Conservation (phyloP, 2,113 vertebrate species). For the Dasyprocta punctata region DNA sequence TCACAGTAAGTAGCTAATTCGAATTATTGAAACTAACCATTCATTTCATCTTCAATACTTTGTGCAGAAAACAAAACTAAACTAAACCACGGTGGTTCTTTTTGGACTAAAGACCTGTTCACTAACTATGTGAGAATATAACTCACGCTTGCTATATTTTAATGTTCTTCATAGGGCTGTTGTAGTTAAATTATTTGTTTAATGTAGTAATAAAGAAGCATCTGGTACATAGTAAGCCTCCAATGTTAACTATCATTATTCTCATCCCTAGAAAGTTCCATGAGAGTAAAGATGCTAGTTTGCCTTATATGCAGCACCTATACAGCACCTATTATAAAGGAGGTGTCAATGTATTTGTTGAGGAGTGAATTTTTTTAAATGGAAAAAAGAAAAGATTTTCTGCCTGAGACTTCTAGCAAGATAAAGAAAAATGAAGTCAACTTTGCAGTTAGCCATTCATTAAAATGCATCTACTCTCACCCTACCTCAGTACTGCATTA, state of each 20-base stretch:
- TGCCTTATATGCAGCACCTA: not conserved
- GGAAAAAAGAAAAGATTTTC: not conserved
- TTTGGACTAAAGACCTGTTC: not conserved
- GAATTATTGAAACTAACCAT: conserved; percentile 27
- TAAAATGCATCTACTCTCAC: not conserved
- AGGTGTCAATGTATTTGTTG: not conserved
- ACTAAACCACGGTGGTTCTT: not conserved
- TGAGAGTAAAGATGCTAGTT: not conserved
- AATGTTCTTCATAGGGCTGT: not conserved
- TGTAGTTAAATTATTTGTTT: not conserved
- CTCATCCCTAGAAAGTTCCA: not conserved
- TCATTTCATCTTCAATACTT: not conserved
- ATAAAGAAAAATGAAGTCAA: conserved; percentile 18
- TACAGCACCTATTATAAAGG: not conserved
- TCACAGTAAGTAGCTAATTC: not conserved
- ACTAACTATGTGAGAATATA: not conserved
- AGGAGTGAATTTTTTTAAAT: not conserved
- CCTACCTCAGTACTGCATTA: not conserved
- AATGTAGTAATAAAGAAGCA: not conserved
- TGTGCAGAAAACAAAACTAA: conserved; percentile 14
- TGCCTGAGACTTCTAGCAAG: not conserved
- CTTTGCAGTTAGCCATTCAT: not conserved
- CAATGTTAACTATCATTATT: not conserved
- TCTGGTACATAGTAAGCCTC: not conserved
- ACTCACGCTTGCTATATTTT: not conserved